Evolutionary conservation across 1,140 invertebrate genomes (phyloP).

Genomic region (Macrocentrus cingulum): DNA sequence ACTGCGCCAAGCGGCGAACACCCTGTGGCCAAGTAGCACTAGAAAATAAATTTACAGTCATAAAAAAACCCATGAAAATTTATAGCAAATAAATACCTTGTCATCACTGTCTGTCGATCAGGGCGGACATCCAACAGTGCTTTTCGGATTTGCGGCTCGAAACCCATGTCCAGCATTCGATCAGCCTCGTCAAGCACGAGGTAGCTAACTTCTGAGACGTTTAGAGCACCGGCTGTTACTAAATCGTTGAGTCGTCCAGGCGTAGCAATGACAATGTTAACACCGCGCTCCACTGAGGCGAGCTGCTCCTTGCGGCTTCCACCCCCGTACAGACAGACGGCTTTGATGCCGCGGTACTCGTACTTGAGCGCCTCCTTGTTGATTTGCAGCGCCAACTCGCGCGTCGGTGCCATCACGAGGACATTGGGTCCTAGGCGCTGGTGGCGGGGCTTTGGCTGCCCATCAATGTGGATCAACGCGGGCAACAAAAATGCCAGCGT

Average conservation of each 20-base stretch:
- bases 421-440: conserved; percentile 80
- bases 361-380: conserved; percentile 87
- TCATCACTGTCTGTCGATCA: conserved; percentile 85
- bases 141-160: conserved; percentile 85
- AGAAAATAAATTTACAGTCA: conserved; percentile 34
- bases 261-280: conserved; percentile 88
- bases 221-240: conserved; percentile 65
- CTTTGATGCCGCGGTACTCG: conserved; percentile 78
- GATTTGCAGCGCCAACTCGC: conserved; percentile 90
- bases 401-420: conserved; percentile 84
- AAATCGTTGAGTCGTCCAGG: conserved; percentile 87
- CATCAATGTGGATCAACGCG: conserved; percentile 85
- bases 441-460: conserved; percentile 69
- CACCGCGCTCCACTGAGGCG: conserved; percentile 67
- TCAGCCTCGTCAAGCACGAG: conserved; percentile 93
- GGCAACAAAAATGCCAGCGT: conserved; percentile 90
- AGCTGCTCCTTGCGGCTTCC: conserved; percentile 78
- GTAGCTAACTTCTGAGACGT: conserved; percentile 78
- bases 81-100: conserved; percentile 56
- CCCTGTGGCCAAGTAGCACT: conserved; percentile 88
- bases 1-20: conserved; percentile 78
- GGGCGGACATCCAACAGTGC: conserved; percentile 75
- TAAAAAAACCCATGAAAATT: neutral
- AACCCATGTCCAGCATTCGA: conserved; percentile 84
- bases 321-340: conserved; percentile 87